A percentile compares a stretch with the other conserved stretches of the same genome.
Conservation (phyloP, 1,140 invertebrate genomes). For the Cardiocondyla obscurior region DNA sequence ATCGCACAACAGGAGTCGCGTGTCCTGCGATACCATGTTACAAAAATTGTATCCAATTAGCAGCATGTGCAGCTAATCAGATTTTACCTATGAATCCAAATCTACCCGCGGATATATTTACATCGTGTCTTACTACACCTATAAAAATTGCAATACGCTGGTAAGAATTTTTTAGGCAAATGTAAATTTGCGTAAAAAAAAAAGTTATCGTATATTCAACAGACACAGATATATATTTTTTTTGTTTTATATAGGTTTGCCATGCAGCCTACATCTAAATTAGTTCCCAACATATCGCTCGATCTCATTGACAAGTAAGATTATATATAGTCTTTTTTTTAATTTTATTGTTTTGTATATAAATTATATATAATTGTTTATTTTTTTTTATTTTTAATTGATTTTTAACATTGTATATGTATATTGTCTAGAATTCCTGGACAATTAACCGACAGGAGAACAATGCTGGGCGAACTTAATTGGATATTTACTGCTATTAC, state of each 20-base stretch:
- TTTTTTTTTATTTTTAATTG: not conserved
- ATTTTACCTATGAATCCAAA: constrained; percentile 98
- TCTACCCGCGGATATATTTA: constrained; percentile 99
- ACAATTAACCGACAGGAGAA: constrained; percentile 96
- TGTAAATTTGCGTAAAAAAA: too few species aligned
- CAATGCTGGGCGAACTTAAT: constrained; percentile 99
- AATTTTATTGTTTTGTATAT: not conserved
- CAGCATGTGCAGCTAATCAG: constrained; percentile 96
- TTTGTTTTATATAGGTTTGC: constrained; percentile 87
- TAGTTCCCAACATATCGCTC: constrained; percentile 91
- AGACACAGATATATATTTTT: constrained; percentile 9
- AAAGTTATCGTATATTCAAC: not conserved
- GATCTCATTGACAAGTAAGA: constrained; percentile 96
- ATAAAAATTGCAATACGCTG: constrained; percentile 98
- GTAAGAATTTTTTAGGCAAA: constrained; percentile 85
- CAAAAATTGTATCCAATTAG: constrained; percentile 97
- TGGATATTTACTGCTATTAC: constrained; percentile 99
- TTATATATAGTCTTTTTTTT: constrained; percentile 18
- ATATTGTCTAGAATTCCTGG: constrained; percentile 95
- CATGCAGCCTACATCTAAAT: constrained; percentile 92
- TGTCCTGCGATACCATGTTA: constrained; percentile 85
- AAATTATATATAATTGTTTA: constrained; percentile 37
- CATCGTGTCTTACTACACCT: constrained; percentile 98
- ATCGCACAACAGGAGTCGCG: constrained; percentile 75
- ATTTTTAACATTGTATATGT: not conserved